Base-by-base conservation (phyloP, 2,888 invertebrate species). In the Dendrolimus pini region DNA sequence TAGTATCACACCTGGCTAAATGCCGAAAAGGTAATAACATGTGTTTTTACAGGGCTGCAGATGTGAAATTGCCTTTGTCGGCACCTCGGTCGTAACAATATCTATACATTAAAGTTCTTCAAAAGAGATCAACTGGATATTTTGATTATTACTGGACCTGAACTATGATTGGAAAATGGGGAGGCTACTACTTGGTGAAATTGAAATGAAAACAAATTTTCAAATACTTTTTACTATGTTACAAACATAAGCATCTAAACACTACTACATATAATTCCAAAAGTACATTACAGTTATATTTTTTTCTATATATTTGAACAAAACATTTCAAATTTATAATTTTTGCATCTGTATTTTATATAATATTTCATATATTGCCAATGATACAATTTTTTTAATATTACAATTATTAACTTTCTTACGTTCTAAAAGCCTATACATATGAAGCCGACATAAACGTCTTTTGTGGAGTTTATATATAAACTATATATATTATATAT, bases 151-250 rank as follows among this genome's bases (percentile, higher is more conserved):
- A 30, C 30, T 30, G 30, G 30, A 30, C 3, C 6, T 3, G 6
- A 3, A 30, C 30, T 30, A 30, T 30, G 3, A 30, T 30, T 30
- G 30, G 30, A 30, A 30, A 30, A 30, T 6, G 30, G 30, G 30
- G 30, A 30, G 30, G 30, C 6, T 18, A 18, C 3, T 18, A 18
- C 2, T 30, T 3, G 30, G 30, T 0, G 6, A 30, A 30, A 30
- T 30, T 30, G 30, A 30, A 30, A 30, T 30, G 30, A 30, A 30
- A 30, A 30, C 30, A 30, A 30, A 56, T 55, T 58, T 55, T 68
- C 62, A 72, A 75, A 74, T 75, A 79, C 73, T 75, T 71, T 85
- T 84, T 82, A 83, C 82, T 84, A 68, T 68, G 64, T 69, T 65
- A 77, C 71, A 80, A 47, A 82, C 74, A 80, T 68, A 78, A 64